A percentile compares a stretch with the other conserved stretches of the same genome.
Conservation (phyloP, 2,113 vertebrate species). For the Sorex araneus region DNA sequence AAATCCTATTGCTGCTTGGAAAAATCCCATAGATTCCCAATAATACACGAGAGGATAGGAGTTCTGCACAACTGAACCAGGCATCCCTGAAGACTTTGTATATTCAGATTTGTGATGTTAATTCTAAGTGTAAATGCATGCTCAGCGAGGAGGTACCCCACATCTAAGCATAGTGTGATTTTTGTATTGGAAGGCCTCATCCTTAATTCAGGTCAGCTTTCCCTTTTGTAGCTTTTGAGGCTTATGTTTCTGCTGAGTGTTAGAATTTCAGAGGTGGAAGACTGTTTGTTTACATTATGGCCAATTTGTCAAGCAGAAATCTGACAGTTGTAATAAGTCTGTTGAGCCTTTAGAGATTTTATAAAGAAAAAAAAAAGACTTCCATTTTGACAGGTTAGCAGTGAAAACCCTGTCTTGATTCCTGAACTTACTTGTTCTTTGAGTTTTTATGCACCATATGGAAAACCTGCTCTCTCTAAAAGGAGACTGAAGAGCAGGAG, state of each 20-base stretch:
- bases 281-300: constrained; percentile 74
- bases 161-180: neutral
- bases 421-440: constrained; percentile 56
- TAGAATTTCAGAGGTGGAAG: constrained; percentile 63
- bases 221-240: constrained; percentile 56
- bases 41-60: neutral
- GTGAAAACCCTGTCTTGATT: constrained; percentile 55
- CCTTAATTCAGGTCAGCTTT: constrained; percentile 38
- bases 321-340: constrained; percentile 42
- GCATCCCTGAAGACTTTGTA: neutral
- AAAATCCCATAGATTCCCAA: neutral
- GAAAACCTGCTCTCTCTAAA: constrained; percentile 38
- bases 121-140: neutral
- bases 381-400: neutral
- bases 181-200: constrained; percentile 3
- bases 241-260: constrained; percentile 51
- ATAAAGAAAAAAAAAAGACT: constrained; percentile 36
- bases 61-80: neutral
- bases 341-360: constrained; percentile 26
- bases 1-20: neutral
- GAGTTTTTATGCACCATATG: constrained; percentile 19
- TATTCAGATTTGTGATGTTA: neutral
- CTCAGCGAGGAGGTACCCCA: neutral
- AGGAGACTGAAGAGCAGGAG: constrained; percentile 23
- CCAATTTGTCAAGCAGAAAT: constrained; percentile 50